Evolutionary conservation across 2,888 invertebrate genomes (phyloP).

Genomic region (Volucella bombylans): DNA sequence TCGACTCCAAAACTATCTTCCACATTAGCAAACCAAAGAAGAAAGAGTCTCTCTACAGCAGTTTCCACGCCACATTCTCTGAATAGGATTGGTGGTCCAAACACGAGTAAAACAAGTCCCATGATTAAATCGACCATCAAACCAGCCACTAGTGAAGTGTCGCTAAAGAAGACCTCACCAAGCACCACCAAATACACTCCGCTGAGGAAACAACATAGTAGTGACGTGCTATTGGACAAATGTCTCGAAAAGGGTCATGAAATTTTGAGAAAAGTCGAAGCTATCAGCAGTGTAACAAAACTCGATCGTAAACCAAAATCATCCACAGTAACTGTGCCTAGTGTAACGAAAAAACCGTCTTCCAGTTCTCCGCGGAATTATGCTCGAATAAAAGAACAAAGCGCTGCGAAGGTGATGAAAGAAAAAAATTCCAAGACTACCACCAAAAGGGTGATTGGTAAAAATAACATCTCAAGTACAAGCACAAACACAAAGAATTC

Average conservation of each 20-base stretch:
- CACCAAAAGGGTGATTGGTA: slow-evolving; percentile 32
- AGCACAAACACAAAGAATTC: slow-evolving; percentile 38
- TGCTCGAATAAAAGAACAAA: slow-evolving; percentile 64
- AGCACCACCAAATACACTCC: slow-evolving; percentile 22
- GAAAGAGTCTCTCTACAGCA: slow-evolving; percentile 64
- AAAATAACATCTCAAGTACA: slow-evolving; percentile 24
- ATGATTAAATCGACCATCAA: slow-evolving; percentile 53
- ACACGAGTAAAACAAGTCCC: slow-evolving; percentile 23
- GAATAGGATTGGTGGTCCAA: slow-evolving; percentile 73
- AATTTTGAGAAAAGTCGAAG: slow-evolving; percentile 81
- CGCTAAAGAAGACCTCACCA: slow-evolving; percentile 45
- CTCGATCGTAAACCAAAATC: slow-evolving; percentile 53
- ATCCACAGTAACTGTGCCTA: slow-evolving; percentile 33
- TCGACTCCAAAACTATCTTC: slow-evolving; percentile 50
- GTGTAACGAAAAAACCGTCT: slow-evolving; percentile 45
- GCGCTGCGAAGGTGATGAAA: slow-evolving; percentile 38
- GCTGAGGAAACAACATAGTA: slow-evolving; percentile 69
- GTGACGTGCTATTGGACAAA: slow-evolving; percentile 80
- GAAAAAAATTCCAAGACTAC: slow-evolving; percentile 55
- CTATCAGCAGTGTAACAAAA: slow-evolving; percentile 74
- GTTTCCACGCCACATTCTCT: slow-evolving; percentile 74
- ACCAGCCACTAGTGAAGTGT: slow-evolving; percentile 74
- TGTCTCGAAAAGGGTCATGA: slow-evolving; percentile 82
- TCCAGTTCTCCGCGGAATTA: slow-evolving; percentile 54
- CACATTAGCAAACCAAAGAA: slow-evolving; percentile 29